Conservation (phyloP, 2,113 vertebrate genomes). For the Spheniscus mendiculus region DNA sequence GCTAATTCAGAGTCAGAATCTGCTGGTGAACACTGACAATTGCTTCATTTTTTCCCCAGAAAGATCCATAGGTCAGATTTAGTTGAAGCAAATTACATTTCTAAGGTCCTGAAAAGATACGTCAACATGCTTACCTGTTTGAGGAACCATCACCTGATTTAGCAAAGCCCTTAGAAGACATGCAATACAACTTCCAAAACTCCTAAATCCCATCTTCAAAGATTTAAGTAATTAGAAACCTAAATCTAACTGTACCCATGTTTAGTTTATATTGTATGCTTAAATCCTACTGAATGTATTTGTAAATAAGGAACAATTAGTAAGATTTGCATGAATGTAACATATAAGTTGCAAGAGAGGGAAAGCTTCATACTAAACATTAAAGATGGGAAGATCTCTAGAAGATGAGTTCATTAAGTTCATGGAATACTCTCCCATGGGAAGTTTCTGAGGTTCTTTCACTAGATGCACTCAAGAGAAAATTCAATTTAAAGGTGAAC, state of each 20-base stretch:
- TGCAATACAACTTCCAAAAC: neutral
- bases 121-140: neutral
- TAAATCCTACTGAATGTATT: neutral
- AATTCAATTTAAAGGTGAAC: constrained; percentile 1
- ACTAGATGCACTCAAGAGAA: neutral
- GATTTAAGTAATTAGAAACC: neutral
- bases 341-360: neutral
- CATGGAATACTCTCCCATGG: neutral
- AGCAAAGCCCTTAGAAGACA: neutral
- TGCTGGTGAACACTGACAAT: neutral
- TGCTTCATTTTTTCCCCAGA: neutral
- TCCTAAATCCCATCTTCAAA: neutral
- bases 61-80: neutral
- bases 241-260: neutral
- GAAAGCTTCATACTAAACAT: neutral
- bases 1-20: neutral
- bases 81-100: neutral
- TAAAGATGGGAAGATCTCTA: neutral
- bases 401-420: neutral
- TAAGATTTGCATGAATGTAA: neutral
- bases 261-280: neutral
- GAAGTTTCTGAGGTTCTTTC: neutral
- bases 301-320: neutral
- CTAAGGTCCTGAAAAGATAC: neutral
- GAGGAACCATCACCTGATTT: neutral